These are phyloP conservation scores for Coenobita brevimanus DNA, from an alignment of 1,140 invertebrate species.

Conservation along the genomic window DNA sequence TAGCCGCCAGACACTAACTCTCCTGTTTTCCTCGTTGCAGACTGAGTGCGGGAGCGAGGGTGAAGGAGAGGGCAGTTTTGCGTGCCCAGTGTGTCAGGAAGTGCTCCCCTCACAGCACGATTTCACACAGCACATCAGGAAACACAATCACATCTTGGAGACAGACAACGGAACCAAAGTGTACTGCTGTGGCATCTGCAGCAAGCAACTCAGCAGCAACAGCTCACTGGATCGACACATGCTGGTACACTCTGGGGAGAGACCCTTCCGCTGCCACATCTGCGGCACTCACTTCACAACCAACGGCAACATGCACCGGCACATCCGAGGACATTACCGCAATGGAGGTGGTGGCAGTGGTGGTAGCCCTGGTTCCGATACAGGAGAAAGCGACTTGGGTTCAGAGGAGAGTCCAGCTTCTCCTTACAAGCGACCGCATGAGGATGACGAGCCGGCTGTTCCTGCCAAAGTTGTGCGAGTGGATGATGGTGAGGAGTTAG, in stretches of 20 bases:
- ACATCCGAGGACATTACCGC: constrained; percentile 82
- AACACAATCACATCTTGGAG: constrained; percentile 77
- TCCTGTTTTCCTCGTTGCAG: constrained; percentile 41
- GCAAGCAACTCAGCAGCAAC: constrained; percentile 81
- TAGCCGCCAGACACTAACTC: not conserved
- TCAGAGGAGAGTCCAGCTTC: constrained; percentile 70
- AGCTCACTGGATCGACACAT: constrained; percentile 85
- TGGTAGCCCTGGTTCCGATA: constrained; percentile 71
- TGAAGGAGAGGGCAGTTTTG: constrained; percentile 60
- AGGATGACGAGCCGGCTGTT: constrained; percentile 57
- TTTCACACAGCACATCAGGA: constrained; percentile 82
- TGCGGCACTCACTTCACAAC: constrained; percentile 89
- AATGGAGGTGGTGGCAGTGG: constrained; percentile 61
- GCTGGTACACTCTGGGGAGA: constrained; percentile 83
- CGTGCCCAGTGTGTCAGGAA: constrained; percentile 80
- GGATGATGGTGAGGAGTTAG: constrained; percentile 56
- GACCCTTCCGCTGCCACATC: constrained; percentile 84
- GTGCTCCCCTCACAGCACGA: constrained; percentile 79
- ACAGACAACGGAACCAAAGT: constrained; percentile 69
- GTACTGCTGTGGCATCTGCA: constrained; percentile 76
- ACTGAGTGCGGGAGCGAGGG: constrained; percentile 57
- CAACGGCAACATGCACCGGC: constrained; percentile 91
- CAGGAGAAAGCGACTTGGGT: constrained; percentile 72
- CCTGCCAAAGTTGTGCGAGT: constrained; percentile 60
- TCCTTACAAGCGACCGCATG: constrained; percentile 53